Evolutionary conservation across 1,140 invertebrate species (phyloP).

Genomic region (Tetragnatha versicolor): DNA sequence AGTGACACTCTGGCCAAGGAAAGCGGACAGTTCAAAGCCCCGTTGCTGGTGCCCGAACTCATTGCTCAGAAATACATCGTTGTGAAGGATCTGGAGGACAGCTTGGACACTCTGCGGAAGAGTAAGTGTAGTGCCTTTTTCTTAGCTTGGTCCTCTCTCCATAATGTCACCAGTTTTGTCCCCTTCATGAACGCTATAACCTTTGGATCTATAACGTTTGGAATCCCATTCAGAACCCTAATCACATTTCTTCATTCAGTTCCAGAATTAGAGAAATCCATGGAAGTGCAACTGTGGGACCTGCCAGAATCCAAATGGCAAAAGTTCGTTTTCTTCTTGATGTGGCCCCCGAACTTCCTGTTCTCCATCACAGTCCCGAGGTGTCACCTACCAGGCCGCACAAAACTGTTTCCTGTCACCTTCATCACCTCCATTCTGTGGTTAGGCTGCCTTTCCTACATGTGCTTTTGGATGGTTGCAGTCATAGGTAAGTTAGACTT

Average conservation of each 20-base stretch:
- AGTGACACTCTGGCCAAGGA: slow-evolving; percentile 42
- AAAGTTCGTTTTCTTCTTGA: slow-evolving; percentile 74
- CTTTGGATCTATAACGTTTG: no score
- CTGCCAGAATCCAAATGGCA: slow-evolving; percentile 26
- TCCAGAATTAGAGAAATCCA: slow-evolving; percentile 25
- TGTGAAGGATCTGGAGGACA: slow-evolving; percentile 21
- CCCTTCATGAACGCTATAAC: neutral
- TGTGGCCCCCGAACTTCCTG: slow-evolving; percentile 76
- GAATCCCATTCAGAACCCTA: neutral
- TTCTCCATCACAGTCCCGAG: slow-evolving; percentile 80
- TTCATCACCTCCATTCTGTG: slow-evolving; percentile 88
- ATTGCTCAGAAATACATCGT: slow-evolving; percentile 32
- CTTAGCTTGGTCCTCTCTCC: neutral
- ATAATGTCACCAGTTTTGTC: no score
- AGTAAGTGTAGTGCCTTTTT: neutral
- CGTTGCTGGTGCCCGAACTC: slow-evolving; percentile 9
- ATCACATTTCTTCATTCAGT: neutral
- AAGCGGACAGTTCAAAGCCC: slow-evolving; percentile 24
- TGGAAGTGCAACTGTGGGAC: slow-evolving; percentile 15
- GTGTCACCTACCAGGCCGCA: slow-evolving; percentile 75
- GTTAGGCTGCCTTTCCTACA: slow-evolving; percentile 85
- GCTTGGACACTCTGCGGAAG: slow-evolving; percentile 2
- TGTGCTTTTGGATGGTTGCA: slow-evolving; percentile 92
- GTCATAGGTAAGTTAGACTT: slow-evolving; percentile 75
- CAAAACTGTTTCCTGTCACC: slow-evolving; percentile 81